phyloP scores from a whole-genome alignment of 1,140 invertebrate species.

The Pogonomyrmex barbatus region DNA sequence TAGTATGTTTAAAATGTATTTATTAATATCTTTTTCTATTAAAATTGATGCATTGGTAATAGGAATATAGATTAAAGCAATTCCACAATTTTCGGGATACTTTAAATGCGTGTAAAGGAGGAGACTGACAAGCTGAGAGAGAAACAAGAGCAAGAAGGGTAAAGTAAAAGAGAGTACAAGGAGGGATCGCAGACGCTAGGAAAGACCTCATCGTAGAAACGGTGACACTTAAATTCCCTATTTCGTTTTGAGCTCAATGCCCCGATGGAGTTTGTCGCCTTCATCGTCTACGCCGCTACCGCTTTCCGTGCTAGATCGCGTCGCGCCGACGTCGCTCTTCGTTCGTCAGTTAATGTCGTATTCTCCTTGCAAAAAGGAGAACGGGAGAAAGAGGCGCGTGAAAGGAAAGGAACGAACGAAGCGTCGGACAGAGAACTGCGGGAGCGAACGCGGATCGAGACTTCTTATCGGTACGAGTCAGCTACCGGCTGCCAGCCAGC shows the following conservation, averaged over 20 bases:
- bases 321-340: slow-evolving; percentile 34
- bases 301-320: not conserved
- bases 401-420: slow-evolving; percentile 53
- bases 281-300: slow-evolving; percentile 40
- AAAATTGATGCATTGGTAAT: not conserved
- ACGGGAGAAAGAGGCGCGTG: slow-evolving; percentile 50
- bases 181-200: slow-evolving; percentile 51
- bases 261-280: slow-evolving; percentile 71
- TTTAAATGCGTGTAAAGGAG: slow-evolving; percentile 66
- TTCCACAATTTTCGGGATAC: slow-evolving; percentile 62
- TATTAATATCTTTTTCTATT: not conserved
- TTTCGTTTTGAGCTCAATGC: slow-evolving; percentile 79
- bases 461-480: slow-evolving; percentile 81
- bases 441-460: slow-evolving; percentile 77
- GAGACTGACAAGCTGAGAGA: slow-evolving; percentile 11
- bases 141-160: slow-evolving; percentile 30
- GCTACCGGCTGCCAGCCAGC: slow-evolving; percentile 73
- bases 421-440: slow-evolving; percentile 60
- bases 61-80: not conserved
- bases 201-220: slow-evolving; percentile 75
- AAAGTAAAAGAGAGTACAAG: slow-evolving; percentile 10
- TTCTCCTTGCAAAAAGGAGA: slow-evolving; percentile 73
- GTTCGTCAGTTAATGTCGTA: slow-evolving; percentile 77
- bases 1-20: not conserved
- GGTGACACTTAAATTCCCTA: slow-evolving; percentile 80